Conservation (phyloP, 2,888 invertebrate species). For the Brassicogethes aeneus region DNA sequence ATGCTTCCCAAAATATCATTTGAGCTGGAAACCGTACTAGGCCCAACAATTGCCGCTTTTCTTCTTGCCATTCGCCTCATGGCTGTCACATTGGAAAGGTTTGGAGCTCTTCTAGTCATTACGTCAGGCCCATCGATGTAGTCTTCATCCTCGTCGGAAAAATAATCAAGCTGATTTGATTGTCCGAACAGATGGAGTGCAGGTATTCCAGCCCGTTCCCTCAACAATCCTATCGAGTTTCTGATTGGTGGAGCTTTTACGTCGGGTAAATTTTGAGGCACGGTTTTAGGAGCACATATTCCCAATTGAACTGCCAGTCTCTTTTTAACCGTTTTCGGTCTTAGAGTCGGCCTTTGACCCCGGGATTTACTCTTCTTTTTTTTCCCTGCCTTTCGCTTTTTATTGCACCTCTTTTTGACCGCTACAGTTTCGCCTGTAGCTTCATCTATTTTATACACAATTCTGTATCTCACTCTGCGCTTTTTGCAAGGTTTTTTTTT, state of each 20-base stretch:
- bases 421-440: slow-evolving; percentile 51
- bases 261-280: slow-evolving; percentile 34
- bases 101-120: slow-evolving; percentile 39
- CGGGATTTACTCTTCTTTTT: slow-evolving; percentile 4
- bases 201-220: slow-evolving; percentile 43
- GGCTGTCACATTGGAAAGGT: slow-evolving; percentile 36
- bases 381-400: slow-evolving; percentile 16
- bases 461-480: slow-evolving; percentile 47
- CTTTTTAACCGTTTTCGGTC: slow-evolving; percentile 39
- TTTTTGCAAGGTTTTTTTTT: slow-evolving; percentile 29
- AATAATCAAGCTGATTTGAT: slow-evolving; percentile 61
- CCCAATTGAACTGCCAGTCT: slow-evolving; percentile 46
- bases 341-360: background rate
- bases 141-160: slow-evolving; percentile 35
- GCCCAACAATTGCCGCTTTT: slow-evolving; percentile 38
- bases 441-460: slow-evolving; percentile 57
- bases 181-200: slow-evolving; percentile 58
- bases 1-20: slow-evolving; percentile 62
- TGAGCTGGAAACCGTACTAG: slow-evolving; percentile 37
- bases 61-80: slow-evolving; percentile 35
- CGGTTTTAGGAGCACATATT: slow-evolving; percentile 36
- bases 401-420: slow-evolving; percentile 27
- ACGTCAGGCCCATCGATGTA: slow-evolving; percentile 14
- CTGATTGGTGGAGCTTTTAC: slow-evolving; percentile 21
- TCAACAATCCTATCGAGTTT: slow-evolving; percentile 18